phyloP scores from a whole-genome alignment of 2,888 invertebrate species.

The Lasioglossum malachurum region DNA sequence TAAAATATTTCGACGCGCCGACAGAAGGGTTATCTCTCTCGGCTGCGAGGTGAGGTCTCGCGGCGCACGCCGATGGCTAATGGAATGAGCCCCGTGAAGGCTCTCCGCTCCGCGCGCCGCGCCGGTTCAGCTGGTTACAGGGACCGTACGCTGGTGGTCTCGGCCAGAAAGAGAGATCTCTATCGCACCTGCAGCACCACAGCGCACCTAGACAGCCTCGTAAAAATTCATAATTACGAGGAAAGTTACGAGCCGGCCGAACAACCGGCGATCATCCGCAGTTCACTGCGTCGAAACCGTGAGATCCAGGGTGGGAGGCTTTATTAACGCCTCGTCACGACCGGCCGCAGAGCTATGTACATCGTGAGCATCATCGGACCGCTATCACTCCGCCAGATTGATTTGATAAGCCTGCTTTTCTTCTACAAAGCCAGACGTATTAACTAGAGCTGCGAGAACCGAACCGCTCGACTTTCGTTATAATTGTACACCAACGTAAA shows the following conservation, averaged over 20 bases:
- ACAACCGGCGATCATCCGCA: constrained; percentile 59
- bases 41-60: constrained; percentile 58
- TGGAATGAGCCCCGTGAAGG: constrained; percentile 67
- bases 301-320: constrained; percentile 23
- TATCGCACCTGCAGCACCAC: constrained; percentile 77
- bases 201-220: constrained; percentile 66
- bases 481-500: too few relatives aligned
- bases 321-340: constrained; percentile 77
- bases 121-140: constrained; percentile 68
- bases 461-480: background rate
- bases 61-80: constrained; percentile 73
- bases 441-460: background rate
- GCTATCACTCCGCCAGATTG: background rate
- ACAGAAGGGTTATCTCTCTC: constrained; percentile 72
- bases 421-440: background rate
- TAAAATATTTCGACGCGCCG: constrained; percentile 77
- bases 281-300: constrained; percentile 43
- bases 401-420: constrained; percentile 2
- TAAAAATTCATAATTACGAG: constrained; percentile 82
- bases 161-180: constrained; percentile 79
- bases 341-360: constrained; percentile 49
- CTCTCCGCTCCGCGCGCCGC: constrained; percentile 18
- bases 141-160: constrained; percentile 77
- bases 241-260: constrained; percentile 68
- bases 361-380: background rate